Percentiles rank a stretch among this genome's conserved stretches.
Evolutionary conservation across 2,113 vertebrate genomes (phyloP).

Genomic region (Bostrychus sinensis): DNA sequence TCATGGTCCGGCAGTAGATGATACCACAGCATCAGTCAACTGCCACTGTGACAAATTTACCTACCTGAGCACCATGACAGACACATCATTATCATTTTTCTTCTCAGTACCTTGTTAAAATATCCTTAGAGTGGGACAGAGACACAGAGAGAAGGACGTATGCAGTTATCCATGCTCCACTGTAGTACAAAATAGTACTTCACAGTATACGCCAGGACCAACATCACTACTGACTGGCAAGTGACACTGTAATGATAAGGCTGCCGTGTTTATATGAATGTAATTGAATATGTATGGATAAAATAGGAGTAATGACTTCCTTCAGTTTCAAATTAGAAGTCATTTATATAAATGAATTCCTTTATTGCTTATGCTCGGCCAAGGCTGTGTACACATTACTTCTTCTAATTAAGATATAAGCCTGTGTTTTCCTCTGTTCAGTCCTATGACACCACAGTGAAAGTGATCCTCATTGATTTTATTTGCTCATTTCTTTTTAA

Average conservation of each 20-base stretch:
- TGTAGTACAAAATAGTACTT: conserved; percentile 23
- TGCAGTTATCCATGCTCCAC: conserved; percentile 33
- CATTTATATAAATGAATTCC: conserved; percentile 24
- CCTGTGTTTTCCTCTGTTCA: conserved; percentile 71
- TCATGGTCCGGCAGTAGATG: conserved; percentile 57
- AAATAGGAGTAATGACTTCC: conserved; percentile 15
- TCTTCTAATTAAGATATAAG: conserved; percentile 74
- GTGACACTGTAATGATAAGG: conserved; percentile 13
- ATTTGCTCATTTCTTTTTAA: conserved; percentile 83
- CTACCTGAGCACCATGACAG: conserved; percentile 66
- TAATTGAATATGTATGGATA: conserved; percentile 9
- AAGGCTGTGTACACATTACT: conserved; percentile 47
- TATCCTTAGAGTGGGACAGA: conserved; percentile 48
- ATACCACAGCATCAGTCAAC: conserved; percentile 70
- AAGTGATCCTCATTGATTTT: conserved; percentile 81
- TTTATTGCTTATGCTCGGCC: background rate
- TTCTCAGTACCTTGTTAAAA: conserved; percentile 74
- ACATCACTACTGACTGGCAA: conserved; percentile 18
- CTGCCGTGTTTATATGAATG: background rate
- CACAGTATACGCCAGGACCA: conserved; percentile 19
- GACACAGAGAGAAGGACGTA: conserved; percentile 14
- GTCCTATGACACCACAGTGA: conserved; percentile 77
- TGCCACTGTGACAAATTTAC: conserved; percentile 71
- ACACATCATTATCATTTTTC: conserved; percentile 81
- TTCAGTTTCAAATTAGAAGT: conserved; percentile 14